These are phyloP conservation scores for Lordiphosa andalusiaca DNA, from an alignment of 2,888 invertebrate species.

Conservation along the genomic window DNA sequence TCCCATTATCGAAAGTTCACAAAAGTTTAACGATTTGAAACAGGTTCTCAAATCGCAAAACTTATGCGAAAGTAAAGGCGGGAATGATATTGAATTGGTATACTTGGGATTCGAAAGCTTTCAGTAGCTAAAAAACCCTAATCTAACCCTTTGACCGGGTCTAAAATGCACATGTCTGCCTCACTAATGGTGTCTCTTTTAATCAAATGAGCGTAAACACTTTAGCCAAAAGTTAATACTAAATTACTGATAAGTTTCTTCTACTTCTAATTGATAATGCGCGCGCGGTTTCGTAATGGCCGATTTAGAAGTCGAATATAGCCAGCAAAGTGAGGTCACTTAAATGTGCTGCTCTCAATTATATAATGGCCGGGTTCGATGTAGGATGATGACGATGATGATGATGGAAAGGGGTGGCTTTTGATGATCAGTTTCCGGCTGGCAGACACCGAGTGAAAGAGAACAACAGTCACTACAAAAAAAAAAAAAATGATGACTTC, in stretches of 20 bases:
- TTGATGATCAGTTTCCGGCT: constrained; percentile 51
- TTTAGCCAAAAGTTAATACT: constrained; percentile 3
- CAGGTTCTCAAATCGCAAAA: no score
- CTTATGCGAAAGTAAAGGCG: no score
- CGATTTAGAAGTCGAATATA: background rate
- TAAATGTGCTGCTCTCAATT: constrained; percentile 45
- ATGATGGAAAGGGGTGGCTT: constrained; percentile 2
- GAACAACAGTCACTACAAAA: background rate
- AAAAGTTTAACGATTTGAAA: no score
- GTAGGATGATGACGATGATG: background rate
- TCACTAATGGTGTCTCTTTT: no score
- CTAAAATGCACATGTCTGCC: no score
- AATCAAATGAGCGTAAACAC: no score
- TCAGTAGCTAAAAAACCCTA: no score
- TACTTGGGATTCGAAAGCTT: no score
- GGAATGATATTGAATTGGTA: no score
- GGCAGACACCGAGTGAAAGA: constrained; percentile 15
- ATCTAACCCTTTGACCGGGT: no score
- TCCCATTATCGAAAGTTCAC: no score
- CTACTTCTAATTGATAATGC: constrained; percentile 5
- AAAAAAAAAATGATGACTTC: constrained; percentile 23
- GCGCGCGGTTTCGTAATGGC: background rate
- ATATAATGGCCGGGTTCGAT: constrained; percentile 34
- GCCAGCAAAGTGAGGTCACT: constrained; percentile 32
- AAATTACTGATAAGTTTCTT: constrained; percentile 9